Evolutionary conservation across 2,113 vertebrate species (phyloP).

Genomic region (Mus spicilegus): DNA sequence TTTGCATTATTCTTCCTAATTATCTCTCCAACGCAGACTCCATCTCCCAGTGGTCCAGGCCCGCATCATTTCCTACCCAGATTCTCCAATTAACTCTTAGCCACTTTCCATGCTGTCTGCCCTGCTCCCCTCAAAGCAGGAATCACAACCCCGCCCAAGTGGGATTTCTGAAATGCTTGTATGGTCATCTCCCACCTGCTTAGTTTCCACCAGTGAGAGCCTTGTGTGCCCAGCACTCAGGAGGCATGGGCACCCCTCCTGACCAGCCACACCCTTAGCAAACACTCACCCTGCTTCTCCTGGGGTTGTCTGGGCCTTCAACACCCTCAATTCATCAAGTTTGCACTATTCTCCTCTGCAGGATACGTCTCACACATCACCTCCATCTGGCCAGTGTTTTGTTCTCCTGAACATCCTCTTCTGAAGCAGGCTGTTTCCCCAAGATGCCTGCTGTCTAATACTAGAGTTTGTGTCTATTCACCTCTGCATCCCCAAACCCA

Average conservation of each 20-base stretch:
- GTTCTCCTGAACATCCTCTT: not conserved
- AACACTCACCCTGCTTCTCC: not conserved
- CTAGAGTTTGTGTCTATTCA: not conserved
- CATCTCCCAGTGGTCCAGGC: slow-evolving; percentile 44
- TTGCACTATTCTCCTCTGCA: not conserved
- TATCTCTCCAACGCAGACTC: slow-evolving; percentile 42
- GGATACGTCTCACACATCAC: not conserved
- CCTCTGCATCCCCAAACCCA: not conserved
- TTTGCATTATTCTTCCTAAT: slow-evolving; percentile 22
- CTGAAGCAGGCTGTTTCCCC: not conserved
- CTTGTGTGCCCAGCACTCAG: rapidly evolving
- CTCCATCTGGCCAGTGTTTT: not conserved
- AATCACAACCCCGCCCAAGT: not conserved
- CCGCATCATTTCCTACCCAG: slow-evolving; percentile 51
- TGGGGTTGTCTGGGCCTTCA: not conserved
- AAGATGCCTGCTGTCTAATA: rapidly evolving
- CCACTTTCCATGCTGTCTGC: not conserved
- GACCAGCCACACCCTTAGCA: not conserved
- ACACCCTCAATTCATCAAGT: rapidly evolving
- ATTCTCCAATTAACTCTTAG: slow-evolving; percentile 50
- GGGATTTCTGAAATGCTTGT: not conserved
- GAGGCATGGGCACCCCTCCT: rapidly evolving
- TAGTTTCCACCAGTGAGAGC: not conserved
- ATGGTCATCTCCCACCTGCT: not conserved
- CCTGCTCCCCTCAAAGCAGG: not conserved